Evolutionary conservation across 2,797 vertebrate species (phyloP).

Genomic region (Catamblyrhynchus diadema): DNA sequence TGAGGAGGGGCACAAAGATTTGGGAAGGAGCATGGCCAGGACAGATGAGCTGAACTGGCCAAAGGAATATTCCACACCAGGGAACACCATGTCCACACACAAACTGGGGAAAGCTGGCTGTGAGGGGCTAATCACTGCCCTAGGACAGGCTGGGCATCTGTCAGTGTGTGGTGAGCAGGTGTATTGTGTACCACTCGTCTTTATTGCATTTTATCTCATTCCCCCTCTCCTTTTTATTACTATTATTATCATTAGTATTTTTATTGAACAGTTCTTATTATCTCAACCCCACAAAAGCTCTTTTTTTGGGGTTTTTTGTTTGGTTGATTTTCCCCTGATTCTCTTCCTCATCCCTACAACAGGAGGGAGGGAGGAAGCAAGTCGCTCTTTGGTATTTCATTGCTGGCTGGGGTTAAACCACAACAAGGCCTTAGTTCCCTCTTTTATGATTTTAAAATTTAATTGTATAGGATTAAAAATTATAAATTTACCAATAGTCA

Average conservation of each 20-base stretch:
- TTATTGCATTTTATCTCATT: background rate
- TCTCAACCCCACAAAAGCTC: background rate
- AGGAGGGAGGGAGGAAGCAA: background rate
- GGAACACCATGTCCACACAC: fast-evolving
- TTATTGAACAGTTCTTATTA: background rate
- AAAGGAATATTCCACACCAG: background rate
- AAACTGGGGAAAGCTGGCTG: background rate
- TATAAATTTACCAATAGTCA: background rate
- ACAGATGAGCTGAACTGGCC: background rate
- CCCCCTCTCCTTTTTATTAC: background rate
- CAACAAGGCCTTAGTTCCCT: background rate
- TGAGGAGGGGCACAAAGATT: background rate
- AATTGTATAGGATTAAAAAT: background rate
- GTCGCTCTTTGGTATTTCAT: no score
- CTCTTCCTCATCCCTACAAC: background rate
- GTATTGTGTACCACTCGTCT: fast-evolving
- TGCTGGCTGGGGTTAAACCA: background rate
- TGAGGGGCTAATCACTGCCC: background rate
- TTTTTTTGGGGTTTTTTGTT: fast-evolving
- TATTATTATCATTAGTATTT: background rate
- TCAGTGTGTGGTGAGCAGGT: background rate
- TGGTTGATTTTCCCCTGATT: background rate
- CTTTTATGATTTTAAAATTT: background rate
- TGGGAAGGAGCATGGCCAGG: background rate
- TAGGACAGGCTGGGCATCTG: background rate